Base-by-base conservation (phyloP, 2,113 vertebrate genomes). In the Sitta europaea region DNA sequence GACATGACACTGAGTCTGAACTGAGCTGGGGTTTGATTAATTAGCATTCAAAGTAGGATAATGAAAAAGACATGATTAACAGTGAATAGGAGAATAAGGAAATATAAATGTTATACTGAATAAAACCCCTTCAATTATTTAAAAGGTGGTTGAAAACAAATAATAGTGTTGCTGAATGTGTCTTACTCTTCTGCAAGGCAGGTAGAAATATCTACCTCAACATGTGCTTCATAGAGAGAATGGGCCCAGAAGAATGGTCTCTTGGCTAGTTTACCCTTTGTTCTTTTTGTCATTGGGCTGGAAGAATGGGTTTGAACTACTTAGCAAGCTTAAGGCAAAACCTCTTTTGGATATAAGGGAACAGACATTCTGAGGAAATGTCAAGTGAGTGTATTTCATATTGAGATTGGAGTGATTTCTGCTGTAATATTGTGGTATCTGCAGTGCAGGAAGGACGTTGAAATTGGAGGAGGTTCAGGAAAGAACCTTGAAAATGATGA, bases 401-500 rank as follows among this genome's bases (percentile, higher is more conserved):
- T 14, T 28, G 51, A 42, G 42, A 86, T 24, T 43, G 33, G 23
- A 83, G 15, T n/a, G 67, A 35, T 73, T 83, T 33, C 35, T n/a
- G 29, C 58, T 71, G 24, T 29, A 88, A 38, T 18, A 20, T 3
- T 59, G 29, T 35, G 57, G 22, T 31, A 40, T 8, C 22, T 48
- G 3, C 14, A 59, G 14, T 51, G n/a, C 51, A 59, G 65, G 28
- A 90, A 63, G 20, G 36, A 63, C 57, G 27, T 21, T 43, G 23
- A 62, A 90, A 85, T 42, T 57, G 42, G n/a, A 89, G 36, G 0
- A 3, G 7, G 20, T 68, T 94, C 57, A 76, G 70, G 63, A 35
- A 92, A 80, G 61, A 87, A 45, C n/a, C 48, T 91, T 82, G 50
- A 65, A 65, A 72, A 81, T 54, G 48, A 87, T n/a, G n/a, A 89